Evolutionary conservation across 2,113 vertebrate genomes (phyloP), one percentile per base, ranked within the genome.

Genomic region (Lethenteron camtschaticum): DNA sequence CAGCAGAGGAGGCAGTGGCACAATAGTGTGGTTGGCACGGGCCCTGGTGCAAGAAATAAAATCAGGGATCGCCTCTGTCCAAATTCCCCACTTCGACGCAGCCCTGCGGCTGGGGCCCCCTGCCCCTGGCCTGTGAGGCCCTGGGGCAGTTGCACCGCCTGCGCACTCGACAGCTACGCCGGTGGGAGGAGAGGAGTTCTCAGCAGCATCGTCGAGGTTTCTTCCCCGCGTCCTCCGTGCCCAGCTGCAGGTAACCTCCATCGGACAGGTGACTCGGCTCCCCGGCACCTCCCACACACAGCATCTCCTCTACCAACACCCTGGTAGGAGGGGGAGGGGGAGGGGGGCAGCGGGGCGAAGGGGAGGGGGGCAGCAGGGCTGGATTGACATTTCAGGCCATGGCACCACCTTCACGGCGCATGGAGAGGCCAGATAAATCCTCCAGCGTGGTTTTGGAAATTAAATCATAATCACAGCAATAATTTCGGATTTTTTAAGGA

Each of bases 171-270:
- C 41, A 7, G 41, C 41, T 41, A 41, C 41, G 41, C 41, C 41
- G 41, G 41, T 41, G 41, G 41, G 41, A 41, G 41, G 41, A 41
- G 41, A 41, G 41, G 41, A 41, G 41, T 6, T 11, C 63, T 24
- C 63, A 66, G 63, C 63, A 66, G 24, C 63, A 66, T 66, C 63
- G 63, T 9, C 24, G 63, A 66, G n/a, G 63, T n/a, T 66, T 66
- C n/a, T 66, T n/a, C n/a, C 63, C 63, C n/a, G n/a, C 63, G 16
- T 63, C 16, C n/a, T n/a, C 63, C n/a, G n/a, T 9, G 24, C 24
- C 63, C n/a, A 66, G 63, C 9, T 66, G 63, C 24, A 66, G 63
- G 10, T 66, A 24, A 11, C 63, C 63, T 24, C 8, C 63, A 11
- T 66, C 10, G n/a, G 63, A n/a, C n/a, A 24, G 9, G 10, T 16